Evolutionary conservation across 2,888 invertebrate species (phyloP).

Genomic region (Cerceris ruficornis): DNA sequence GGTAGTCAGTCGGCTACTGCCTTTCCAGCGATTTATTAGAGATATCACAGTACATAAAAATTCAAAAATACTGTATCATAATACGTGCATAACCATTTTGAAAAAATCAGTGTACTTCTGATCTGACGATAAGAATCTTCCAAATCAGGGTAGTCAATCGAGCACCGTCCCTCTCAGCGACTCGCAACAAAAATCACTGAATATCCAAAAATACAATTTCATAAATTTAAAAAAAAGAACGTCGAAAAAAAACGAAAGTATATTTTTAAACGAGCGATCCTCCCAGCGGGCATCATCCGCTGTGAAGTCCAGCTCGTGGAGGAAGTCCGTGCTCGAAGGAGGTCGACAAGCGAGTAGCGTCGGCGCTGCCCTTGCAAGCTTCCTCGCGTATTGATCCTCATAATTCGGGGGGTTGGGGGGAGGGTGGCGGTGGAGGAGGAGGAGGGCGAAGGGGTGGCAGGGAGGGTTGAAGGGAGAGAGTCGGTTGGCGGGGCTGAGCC

Average conservation of each 20-base stretch:
- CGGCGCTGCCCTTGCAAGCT: constrained; percentile 79
- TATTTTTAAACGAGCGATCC: neutral
- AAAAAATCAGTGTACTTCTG: too few species aligned
- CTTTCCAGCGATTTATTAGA: too few species aligned
- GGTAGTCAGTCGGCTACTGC: too few species aligned
- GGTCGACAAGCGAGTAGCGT: constrained; percentile 77
- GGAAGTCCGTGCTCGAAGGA: constrained; percentile 74
- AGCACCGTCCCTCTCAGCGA: too few species aligned
- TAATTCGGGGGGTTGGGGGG: constrained; percentile 76
- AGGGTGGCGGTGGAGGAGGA: constrained; percentile 56
- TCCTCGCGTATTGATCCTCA: constrained; percentile 81
- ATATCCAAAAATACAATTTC: neutral
- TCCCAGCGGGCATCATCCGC: constrained; percentile 22
- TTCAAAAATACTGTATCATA: too few species aligned
- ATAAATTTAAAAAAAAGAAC: neutral
- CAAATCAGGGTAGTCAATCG: too few species aligned
- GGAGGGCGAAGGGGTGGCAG: constrained; percentile 52
- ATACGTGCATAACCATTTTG: too few species aligned
- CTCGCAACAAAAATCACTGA: too few species aligned
- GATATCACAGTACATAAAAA: too few species aligned
- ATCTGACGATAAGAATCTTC: too few species aligned
- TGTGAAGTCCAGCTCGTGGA: constrained; percentile 51
- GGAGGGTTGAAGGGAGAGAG: constrained; percentile 54
- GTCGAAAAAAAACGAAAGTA: neutral
- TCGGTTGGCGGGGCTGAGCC: constrained; percentile 63